Base-by-base conservation (phyloP, 2,113 vertebrate genomes). In the Vulpes lagopus region DNA sequence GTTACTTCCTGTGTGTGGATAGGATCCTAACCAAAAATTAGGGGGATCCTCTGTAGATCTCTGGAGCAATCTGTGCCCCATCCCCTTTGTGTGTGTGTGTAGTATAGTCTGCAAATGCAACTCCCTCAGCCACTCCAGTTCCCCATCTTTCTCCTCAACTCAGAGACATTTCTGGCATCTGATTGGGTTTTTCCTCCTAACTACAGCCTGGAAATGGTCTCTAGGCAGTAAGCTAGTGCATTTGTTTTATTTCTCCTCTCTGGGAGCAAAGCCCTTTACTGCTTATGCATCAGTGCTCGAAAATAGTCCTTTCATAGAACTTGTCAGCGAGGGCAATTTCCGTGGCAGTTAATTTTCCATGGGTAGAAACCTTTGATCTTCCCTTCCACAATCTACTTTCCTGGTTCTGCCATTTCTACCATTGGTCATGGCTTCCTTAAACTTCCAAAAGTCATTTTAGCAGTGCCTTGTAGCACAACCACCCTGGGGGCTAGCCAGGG, bases 41-140 rank as follows among this genome's bases (percentile, higher is more conserved):
- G 0, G 2, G 3, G 15, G 2, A 0, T 17, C 16, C 3, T 65
- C 25, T 82, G 55, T 16, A 30, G 8, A 9, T 30, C 49, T 27
- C 23, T 64, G 8, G 7, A 27, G 10, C 7, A 67, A 1, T 84
- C 8, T 43, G 11, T 0, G 0, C 2, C 23, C 0, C 25, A 16
- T 60, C 55, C 30, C 32, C 9, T 57, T 55, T 43, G 6, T 43
- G 43, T 1, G 43, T 43, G 43, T 43, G 43, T 43, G 43, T 43
- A 43, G 43, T 8, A 43, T 43, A 43, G 43, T 43, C 43, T 43
- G 6, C 2, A 76, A n/a, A 60, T 5, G 27, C 49, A 23, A 8
- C 0, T 30, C 23, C 4, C 9, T 43, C 0, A 4, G 4, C 2
- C 6, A 69, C 17, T 3, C 4, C 30, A 35, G 8, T 30, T 88